These are phyloP conservation scores for Bergia sp. DNA, from an alignment of 92 coral and sea anemone genomes.

Conservation along the genomic window DNA sequence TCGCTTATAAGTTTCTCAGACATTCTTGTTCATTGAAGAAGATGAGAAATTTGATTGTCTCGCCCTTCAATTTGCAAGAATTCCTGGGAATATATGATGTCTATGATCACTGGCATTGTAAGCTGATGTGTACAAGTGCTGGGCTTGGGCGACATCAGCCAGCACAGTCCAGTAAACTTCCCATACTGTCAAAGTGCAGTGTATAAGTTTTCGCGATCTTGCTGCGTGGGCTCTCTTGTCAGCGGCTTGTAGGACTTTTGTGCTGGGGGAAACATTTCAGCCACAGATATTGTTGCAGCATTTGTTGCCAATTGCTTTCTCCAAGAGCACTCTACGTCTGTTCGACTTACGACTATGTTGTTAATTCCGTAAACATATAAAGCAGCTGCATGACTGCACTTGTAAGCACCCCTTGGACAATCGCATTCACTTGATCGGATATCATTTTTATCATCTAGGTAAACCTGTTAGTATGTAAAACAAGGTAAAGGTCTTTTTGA, in stretches of 20 bases:
- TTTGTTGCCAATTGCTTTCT: constrained; percentile 35
- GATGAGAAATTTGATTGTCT: too few relatives aligned
- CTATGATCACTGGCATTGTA: too few relatives aligned
- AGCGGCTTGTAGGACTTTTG: neutral
- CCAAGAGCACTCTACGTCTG: constrained; percentile 58
- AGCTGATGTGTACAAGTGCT: too few relatives aligned
- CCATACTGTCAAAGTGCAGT: neutral
- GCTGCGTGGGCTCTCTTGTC: neutral
- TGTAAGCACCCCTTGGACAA: constrained; percentile 54
- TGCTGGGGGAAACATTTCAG: constrained; percentile 51
- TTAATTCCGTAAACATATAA: constrained; percentile 52
- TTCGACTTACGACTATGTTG: constrained; percentile 44
- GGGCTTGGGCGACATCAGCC: neutral
- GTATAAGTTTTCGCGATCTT: neutral
- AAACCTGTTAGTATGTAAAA: constrained; percentile 26
- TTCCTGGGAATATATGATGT: too few relatives aligned
- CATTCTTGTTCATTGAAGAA: too few relatives aligned
- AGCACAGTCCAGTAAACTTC: neutral
- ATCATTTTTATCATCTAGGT: constrained; percentile 42
- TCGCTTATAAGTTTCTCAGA: too few relatives aligned
- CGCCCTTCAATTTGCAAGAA: too few relatives aligned
- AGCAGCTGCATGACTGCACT: constrained; percentile 65
- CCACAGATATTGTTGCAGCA: neutral
- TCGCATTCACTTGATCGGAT: constrained; percentile 49
- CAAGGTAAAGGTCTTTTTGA: neutral